Evolutionary conservation across 2,888 invertebrate genomes (phyloP), one percentile per base, ranked within the genome.

Genomic region (Stenolophus ochropezus): DNA sequence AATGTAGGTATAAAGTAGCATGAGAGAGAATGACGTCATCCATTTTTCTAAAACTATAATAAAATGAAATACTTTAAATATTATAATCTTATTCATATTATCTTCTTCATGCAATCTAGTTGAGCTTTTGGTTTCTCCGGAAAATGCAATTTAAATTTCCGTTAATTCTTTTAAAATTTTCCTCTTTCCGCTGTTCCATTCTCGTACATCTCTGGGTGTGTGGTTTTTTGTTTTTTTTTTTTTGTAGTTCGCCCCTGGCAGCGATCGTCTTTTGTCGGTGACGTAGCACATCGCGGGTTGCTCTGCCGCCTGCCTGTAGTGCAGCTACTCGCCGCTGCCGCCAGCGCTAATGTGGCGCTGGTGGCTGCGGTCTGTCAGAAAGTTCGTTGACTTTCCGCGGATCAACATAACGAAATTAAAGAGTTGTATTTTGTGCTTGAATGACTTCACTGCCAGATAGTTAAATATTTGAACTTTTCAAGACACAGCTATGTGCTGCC

Each of bases 361-460:
- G 65, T 20, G 33, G 27, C 65, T 69, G 65, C 33, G 65, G 65
- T 69, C 33, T 27, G 65, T 69, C 65, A 33, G 33, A 27, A 69
- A 69, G 65, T 69, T 69, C 65, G 65, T 69, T 69, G 65, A 42
- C 65, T 69, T 42, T 14, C 16, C 27, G 33, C 14, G 65, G 65
- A 69, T 69, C 65, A 69, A 69, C 65, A 33, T 33, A 69, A 69
- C 27, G 65, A 33, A 69, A 69, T 69, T 69, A 69, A 69, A 69
- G 65, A 33, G 65, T 69, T 69, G 65, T 69, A 69, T 69, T 69
- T 69, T 33, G 33, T 69, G 65, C 65, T 69, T 69, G 65, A 69
- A 69, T 69, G 65, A 33, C 16, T 33, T 69, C 65, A 18, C 65
- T 18, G 27, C 33, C 6, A 69, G 65, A 69, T 69, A 69, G 65